Conservation (phyloP, 2,888 invertebrate genomes). For the Torymus auratus region DNA sequence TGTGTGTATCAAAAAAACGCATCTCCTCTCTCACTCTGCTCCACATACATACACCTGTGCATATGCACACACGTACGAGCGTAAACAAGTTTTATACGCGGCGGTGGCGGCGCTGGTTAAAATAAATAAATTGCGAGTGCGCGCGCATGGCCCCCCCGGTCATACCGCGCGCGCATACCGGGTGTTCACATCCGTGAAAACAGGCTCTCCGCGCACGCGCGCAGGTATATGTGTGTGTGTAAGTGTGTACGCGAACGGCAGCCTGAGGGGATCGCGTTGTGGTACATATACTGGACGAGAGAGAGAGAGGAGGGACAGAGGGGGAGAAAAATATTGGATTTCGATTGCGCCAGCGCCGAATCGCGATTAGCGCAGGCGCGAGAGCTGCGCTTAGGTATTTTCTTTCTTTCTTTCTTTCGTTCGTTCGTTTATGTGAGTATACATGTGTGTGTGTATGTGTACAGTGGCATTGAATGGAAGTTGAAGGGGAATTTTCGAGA, state of each 20-base stretch:
- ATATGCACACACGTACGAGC: conserved; percentile 50
- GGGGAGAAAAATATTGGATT: conserved; percentile 19
- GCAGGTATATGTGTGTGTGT: conserved; percentile 52
- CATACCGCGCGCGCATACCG: conserved; percentile 70
- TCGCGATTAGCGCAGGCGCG: conserved; percentile 9
- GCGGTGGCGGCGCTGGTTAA: conserved; percentile 62
- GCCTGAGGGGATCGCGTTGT: conserved; percentile 6
- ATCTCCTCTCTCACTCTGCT: conserved; percentile 23
- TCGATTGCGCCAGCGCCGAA: conserved; percentile 44
- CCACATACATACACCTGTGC: conserved; percentile 37
- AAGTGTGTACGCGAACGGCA: conserved; percentile 2
- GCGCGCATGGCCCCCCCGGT: conserved; percentile 66
- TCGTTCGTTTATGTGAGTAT: background rate
- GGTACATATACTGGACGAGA: background rate
- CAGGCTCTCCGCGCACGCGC: conserved; percentile 74
- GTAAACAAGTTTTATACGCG: conserved; percentile 73
- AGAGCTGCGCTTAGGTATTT: background rate
- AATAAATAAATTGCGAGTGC: conserved; percentile 73
- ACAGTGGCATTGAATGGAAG: too few species aligned
- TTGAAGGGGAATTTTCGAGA: too few species aligned
- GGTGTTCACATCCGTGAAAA: conserved; percentile 76
- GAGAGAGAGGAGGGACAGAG: conserved; percentile 23
- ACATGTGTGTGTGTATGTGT: too few species aligned
- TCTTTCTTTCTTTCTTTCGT: background rate
- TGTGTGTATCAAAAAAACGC: conserved; percentile 27